Evolutionary conservation across 2,797 vertebrate species (phyloP).

Genomic region (Oreonectes daqikongensis): DNA sequence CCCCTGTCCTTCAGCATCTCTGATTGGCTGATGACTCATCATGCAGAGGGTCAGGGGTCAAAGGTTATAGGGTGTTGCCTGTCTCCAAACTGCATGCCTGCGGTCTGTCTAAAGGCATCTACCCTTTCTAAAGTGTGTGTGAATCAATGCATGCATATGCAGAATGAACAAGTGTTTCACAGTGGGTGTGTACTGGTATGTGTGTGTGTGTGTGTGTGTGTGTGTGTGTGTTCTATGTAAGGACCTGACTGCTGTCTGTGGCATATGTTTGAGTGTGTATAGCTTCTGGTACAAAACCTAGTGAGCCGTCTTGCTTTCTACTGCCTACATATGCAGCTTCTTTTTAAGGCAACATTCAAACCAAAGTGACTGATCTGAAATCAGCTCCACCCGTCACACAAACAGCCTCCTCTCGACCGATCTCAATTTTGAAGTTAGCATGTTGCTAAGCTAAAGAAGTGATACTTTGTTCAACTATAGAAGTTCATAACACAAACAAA

Average conservation of each 20-base stretch:
- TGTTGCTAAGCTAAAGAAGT: background rate
- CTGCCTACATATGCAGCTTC: background rate
- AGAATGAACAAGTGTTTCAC: constrained; percentile 25
- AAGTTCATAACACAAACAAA: too few species aligned
- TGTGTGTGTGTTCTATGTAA: constrained; percentile 9
- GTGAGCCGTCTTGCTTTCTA: background rate
- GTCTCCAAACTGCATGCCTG: constrained; percentile 51
- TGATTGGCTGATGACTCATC: constrained; percentile 48
- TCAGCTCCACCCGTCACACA: background rate
- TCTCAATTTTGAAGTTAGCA: background rate
- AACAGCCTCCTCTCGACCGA: background rate
- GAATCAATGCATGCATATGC: constrained; percentile 1
- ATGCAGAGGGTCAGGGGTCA: constrained; percentile 62
- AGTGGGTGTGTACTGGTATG: constrained; percentile 32
- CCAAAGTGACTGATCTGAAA: background rate
- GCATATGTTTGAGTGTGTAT: constrained; percentile 30
- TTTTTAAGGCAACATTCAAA: background rate
- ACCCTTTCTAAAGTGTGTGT: too few species aligned
- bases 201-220: constrained; percentile 19
- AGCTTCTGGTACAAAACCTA: background rate
- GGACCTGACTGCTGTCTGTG: constrained; percentile 2
- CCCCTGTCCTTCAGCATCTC: constrained; percentile 13
- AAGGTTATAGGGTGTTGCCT: constrained; percentile 60
- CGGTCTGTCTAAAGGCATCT: constrained; percentile 43
- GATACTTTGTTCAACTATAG: too few species aligned